phyloP scores from a whole-genome alignment of 1,140 invertebrate genomes.

The Drosophila insularis region DNA sequence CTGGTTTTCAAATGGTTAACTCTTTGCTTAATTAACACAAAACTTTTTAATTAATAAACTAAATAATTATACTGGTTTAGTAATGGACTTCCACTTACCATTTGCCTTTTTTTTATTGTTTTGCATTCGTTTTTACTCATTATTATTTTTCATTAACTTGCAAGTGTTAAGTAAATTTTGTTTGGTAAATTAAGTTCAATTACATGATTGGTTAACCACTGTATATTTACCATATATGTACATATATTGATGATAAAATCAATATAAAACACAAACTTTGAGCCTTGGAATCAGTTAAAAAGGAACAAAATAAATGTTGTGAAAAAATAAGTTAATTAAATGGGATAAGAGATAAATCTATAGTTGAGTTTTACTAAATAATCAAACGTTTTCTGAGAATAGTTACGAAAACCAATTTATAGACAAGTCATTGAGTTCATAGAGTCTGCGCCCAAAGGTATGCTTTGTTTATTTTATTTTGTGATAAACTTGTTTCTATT shows the following conservation, averaged over 20 bases:
- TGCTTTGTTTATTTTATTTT: background rate
- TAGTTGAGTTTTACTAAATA: too few relatives aligned
- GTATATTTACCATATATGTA: background rate
- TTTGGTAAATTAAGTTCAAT: constrained; percentile 41
- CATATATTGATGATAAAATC: constrained; percentile 35
- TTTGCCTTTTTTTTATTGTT: background rate
- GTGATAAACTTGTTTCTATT: background rate
- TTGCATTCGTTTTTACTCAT: background rate
- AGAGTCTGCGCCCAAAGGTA: constrained; percentile 12
- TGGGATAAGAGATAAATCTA: too few relatives aligned
- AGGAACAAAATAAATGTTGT: background rate
- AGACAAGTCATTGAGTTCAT: background rate
- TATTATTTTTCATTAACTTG: constrained; percentile 32
- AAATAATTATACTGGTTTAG: constrained; percentile 1
- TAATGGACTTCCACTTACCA: constrained; percentile 4
- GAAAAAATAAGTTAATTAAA: background rate
- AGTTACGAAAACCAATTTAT: background rate
- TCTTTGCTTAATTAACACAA: constrained; percentile 4
- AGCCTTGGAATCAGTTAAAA: background rate
- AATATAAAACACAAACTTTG: constrained; percentile 11
- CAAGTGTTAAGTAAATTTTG: constrained; percentile 39
- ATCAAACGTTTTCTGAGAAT: too few relatives aligned
- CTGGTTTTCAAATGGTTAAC: background rate
- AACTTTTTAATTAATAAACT: background rate
- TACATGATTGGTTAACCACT: constrained; percentile 37